Percentiles rank a stretch among this genome's conserved stretches.
Conservation (phyloP, 2,797 vertebrate genomes). For the Argyrosomus regius region DNA sequence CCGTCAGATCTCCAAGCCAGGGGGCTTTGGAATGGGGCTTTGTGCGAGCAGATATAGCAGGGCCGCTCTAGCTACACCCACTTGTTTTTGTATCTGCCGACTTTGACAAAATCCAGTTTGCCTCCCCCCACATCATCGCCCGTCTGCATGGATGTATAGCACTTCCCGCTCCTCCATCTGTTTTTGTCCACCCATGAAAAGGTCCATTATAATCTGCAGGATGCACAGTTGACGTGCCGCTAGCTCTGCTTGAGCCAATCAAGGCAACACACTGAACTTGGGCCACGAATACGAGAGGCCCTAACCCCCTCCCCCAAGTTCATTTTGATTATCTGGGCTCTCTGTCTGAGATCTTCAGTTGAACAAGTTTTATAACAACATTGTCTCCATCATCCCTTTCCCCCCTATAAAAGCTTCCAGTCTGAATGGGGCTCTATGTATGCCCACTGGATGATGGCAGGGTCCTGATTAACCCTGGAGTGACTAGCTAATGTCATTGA, state of each 20-base stretch:
- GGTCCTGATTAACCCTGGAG: slow-evolving; percentile 93
- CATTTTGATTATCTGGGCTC: slow-evolving; percentile 78
- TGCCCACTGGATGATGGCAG: slow-evolving; percentile 83
- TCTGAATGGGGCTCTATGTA: slow-evolving; percentile 87
- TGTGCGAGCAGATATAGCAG: slow-evolving; percentile 76
- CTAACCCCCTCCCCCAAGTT: slow-evolving; percentile 51
- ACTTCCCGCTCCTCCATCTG: slow-evolving; percentile 84
- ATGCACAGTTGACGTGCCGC: slow-evolving; percentile 76
- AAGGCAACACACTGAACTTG: slow-evolving; percentile 58
- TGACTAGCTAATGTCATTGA: slow-evolving; percentile 93
- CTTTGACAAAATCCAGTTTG: slow-evolving; percentile 75
- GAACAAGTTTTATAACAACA: slow-evolving; percentile 88
- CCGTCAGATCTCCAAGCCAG: slow-evolving; percentile 83
- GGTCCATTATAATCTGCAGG: slow-evolving; percentile 83
- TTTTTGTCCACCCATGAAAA: slow-evolving; percentile 85
- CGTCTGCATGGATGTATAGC: slow-evolving; percentile 82
- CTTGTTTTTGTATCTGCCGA: slow-evolving; percentile 83
- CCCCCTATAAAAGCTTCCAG: slow-evolving; percentile 81
- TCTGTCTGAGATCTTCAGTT: slow-evolving; percentile 83
- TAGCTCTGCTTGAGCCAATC: slow-evolving; percentile 73
- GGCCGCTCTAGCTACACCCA: slow-evolving; percentile 77
- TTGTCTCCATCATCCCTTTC: slow-evolving; percentile 81
- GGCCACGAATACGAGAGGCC: slow-evolving; percentile 68
- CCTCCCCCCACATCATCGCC: slow-evolving; percentile 68
- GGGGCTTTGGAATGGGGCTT: slow-evolving; percentile 80